Base-by-base conservation (phyloP, 2,113 vertebrate genomes). In the Abramis brama region DNA sequence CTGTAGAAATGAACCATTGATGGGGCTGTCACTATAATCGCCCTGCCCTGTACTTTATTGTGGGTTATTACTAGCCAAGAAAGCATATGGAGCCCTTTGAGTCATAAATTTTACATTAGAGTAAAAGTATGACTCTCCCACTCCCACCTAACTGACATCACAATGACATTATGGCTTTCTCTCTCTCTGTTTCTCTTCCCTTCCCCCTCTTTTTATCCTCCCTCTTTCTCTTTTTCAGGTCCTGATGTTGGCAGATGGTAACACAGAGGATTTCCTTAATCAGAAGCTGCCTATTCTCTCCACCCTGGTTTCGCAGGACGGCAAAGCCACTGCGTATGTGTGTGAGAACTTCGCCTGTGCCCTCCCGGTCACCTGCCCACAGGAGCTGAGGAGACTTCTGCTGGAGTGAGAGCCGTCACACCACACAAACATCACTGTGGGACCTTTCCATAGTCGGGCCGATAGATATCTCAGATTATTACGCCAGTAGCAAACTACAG, bases 311-410 rank as follows among this genome's bases (percentile, higher is more conserved):
- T 89, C 92, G 52, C 94, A 93, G 85, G 95, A 94, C 0, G 94
- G 93, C 0, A 94, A 91, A 27, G 96, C 97, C 89, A 97, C 97
- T 0, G 97, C 96, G 30, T 97, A 97, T 0, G 60, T 98, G 83
- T 99, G 95, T 92, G 96, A 96, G 93, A 95, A 96, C 91, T 97
- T 96, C 21, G 59, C 94, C 66, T 99, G 97, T 79, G 95, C 96
- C 0, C 93, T 97, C 86, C 98, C 98, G 0, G 84, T 98, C 93
- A 97, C 96, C 0, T 96, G 96, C 6, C 92, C 95, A 19, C 93
- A 93, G 74, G 97, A 97, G 33, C 92, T 99, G 12, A 93, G 93
- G 11, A 94, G 91, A 70, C 91, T 96, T 36, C 94, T 99, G 74
- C 92, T 95, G 85, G 93, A 94, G 10, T 90, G 88, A 21, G 59